Evolutionary conservation across 1,140 invertebrate species (phyloP).

Genomic region (Ooceraea biroi): DNA sequence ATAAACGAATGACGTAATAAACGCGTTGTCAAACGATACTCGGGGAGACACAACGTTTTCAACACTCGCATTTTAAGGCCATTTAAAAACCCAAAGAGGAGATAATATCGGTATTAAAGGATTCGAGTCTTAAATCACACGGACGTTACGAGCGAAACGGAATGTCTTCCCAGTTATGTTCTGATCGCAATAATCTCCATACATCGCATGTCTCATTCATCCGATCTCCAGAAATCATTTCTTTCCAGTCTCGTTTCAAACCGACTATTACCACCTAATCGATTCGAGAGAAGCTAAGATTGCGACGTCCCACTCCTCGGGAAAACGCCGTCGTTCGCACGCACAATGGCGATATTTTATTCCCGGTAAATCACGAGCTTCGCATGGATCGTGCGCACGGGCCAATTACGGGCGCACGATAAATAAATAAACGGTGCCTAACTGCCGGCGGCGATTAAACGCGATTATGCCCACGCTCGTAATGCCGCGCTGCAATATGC

Average conservation of each 20-base stretch:
- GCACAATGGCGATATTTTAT: conserved; percentile 56
- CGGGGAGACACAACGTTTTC: too few species aligned
- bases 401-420: conserved; percentile 48
- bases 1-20: neutral
- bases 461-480: conserved; percentile 39
- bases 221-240: conserved; percentile 31
- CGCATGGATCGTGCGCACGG: neutral
- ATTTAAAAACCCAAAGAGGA: too few species aligned
- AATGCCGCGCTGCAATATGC: conserved; percentile 1
- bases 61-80: too few species aligned
- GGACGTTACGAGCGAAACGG: neutral
- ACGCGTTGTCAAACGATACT: neutral
- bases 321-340: conserved; percentile 40
- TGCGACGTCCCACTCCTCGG: conserved; percentile 3
- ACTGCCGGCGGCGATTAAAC: conserved; percentile 48
- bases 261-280: conserved; percentile 9
- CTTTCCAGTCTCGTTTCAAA: conserved; percentile 13
- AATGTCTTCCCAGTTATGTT: neutral
- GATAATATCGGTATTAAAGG: neutral
- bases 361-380: conserved; percentile 36
- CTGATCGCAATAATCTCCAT: neutral
- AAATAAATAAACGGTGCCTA: conserved; percentile 60
- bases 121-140: neutral
- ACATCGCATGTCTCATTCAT: neutral
- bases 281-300: conserved; percentile 42